A percentile compares a stretch with the other conserved stretches of the same genome.
These are phyloP conservation scores for Eurytoma adleriae DNA, from an alignment of 2,888 invertebrate genomes.

Conservation along the genomic window DNA sequence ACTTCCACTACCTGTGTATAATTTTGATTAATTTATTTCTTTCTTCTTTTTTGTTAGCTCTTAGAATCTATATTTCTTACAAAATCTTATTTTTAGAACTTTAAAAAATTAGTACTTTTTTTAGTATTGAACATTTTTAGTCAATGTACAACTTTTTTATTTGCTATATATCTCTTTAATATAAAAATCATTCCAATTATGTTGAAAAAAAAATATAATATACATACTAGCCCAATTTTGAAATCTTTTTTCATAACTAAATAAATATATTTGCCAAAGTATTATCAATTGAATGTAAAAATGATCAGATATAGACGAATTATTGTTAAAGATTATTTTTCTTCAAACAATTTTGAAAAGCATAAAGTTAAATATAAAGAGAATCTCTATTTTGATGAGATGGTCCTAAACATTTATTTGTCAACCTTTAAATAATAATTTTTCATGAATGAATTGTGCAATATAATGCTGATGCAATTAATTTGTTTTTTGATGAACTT, in stretches of 20 bases:
- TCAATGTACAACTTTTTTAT: background rate
- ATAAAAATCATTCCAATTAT: slow-evolving; percentile 44
- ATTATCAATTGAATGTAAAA: slow-evolving; percentile 28
- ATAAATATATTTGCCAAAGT: slow-evolving; percentile 35
- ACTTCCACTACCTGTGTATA: slow-evolving; percentile 18
- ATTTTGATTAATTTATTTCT: slow-evolving; percentile 18
- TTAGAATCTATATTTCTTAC: slow-evolving; percentile 13
- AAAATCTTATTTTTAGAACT: slow-evolving; percentile 1
- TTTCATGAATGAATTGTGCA: slow-evolving; percentile 19
- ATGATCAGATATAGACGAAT: slow-evolving; percentile 3
- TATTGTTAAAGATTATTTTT: slow-evolving; percentile 31
- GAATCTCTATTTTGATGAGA: slow-evolving; percentile 32
- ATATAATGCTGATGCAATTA: slow-evolving; percentile 13
- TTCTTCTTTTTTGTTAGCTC: slow-evolving; percentile 6
- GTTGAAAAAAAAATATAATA: slow-evolving; percentile 9
- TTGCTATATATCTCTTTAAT: background rate
- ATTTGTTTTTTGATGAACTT: slow-evolving; percentile 10
- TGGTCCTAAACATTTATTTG: slow-evolving; percentile 32
- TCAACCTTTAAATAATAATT: slow-evolving; percentile 24
- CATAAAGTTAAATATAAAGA: slow-evolving; percentile 11
- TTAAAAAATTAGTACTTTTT: background rate
- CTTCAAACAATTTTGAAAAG: slow-evolving; percentile 15
- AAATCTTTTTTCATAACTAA: slow-evolving; percentile 23
- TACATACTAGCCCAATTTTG: slow-evolving; percentile 32
- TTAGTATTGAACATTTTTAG: slow-evolving; percentile 1